Evolutionary conservation across 2,888 invertebrate genomes (phyloP).

Genomic region (Trissoscelio sp.): DNA sequence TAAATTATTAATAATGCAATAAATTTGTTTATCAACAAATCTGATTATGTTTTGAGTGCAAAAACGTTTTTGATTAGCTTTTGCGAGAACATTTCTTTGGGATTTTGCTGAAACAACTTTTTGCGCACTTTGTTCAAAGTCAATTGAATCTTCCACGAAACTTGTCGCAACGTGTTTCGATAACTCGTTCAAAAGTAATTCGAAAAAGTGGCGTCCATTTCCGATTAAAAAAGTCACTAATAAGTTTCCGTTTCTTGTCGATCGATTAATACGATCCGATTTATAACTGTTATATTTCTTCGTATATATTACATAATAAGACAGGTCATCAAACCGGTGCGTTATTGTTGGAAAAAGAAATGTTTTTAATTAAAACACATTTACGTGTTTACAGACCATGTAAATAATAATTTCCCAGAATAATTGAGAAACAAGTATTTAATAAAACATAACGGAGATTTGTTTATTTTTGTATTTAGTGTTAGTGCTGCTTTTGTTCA

Average conservation of each 20-base stretch:
- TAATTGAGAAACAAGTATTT: no score
- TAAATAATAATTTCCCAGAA: no score
- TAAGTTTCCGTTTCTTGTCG: background rate
- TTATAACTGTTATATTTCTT: conserved; percentile 2
- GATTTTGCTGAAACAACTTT: background rate
- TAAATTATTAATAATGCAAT: conserved; percentile 14
- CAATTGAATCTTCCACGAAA: conserved; percentile 36
- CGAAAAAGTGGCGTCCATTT: conserved; percentile 14
- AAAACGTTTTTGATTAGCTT: conserved; percentile 6
- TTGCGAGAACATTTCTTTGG: conserved; percentile 7
- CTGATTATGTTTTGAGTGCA: conserved; percentile 21
- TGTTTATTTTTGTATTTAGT: no score
- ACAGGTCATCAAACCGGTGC: conserved; percentile 1
- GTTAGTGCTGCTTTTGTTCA: no score
- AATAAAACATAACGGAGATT: no score
- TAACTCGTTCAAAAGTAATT: conserved; percentile 37
- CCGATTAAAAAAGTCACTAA: conserved; percentile 7
- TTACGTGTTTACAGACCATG: no score
- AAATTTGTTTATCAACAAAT: conserved; percentile 17
- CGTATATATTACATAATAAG: conserved; percentile 5
- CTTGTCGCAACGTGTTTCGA: conserved; percentile 26
- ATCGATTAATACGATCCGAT: conserved; percentile 3
- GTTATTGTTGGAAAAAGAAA: no score
- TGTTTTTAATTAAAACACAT: no score
- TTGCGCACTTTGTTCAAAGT: conserved; percentile 19